phyloP scores from a whole-genome alignment of 2,113 vertebrate species.

The pig (Sus scrofa) region DNA sequence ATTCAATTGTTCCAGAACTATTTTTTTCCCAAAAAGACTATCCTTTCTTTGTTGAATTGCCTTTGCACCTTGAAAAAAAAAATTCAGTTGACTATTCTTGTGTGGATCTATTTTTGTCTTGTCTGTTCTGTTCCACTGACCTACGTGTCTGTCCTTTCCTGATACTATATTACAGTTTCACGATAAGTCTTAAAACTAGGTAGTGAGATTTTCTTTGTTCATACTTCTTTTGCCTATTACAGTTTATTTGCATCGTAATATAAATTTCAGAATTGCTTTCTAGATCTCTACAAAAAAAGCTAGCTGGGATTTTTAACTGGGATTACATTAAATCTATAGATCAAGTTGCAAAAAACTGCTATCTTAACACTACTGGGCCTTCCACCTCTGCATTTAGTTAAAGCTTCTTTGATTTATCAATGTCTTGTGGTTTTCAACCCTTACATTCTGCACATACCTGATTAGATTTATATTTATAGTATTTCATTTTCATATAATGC shows the following conservation, averaged over 20 bases:
- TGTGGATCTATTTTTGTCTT: not conserved
- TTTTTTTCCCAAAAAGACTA: not conserved
- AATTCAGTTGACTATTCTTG: not conserved
- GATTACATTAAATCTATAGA: not conserved
- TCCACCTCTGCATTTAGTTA: not conserved
- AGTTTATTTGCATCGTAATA: not conserved
- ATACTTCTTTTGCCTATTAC: not conserved
- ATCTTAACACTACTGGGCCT: not conserved
- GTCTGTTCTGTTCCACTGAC: not conserved
- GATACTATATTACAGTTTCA: not conserved
- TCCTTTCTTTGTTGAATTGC: not conserved
- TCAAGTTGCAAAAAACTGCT: not conserved
- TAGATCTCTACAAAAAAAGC: not conserved
- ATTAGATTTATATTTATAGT: not conserved
- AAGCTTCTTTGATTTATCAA: not conserved
- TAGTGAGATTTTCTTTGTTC: not conserved
- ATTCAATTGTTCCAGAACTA: not conserved
- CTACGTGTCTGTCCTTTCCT: not conserved
- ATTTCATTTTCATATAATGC: not conserved
- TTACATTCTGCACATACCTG: not conserved
- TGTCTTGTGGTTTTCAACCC: not conserved
- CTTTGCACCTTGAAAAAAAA: not conserved
- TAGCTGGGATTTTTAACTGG: not conserved
- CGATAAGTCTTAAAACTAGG: not conserved
- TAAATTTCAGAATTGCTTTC: not conserved